Evolutionary conservation across 2,888 invertebrate species (phyloP), one percentile per base, ranked within the genome.

Genomic region (Acanthopleura granulata): DNA sequence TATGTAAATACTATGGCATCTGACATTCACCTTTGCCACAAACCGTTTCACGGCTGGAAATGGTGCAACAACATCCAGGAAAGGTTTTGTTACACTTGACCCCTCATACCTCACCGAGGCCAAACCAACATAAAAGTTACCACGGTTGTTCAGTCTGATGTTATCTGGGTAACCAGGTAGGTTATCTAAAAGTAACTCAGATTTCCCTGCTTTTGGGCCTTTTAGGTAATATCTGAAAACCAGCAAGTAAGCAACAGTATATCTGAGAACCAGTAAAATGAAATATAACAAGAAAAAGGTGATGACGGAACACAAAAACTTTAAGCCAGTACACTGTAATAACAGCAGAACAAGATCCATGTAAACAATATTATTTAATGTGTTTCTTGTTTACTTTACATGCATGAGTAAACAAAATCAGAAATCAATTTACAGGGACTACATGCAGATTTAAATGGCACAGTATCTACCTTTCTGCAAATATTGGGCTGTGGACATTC

Each of bases 131-230:
- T 84, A 86, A 76, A 81, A 86, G 69, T 84, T 81, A 1, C 82
- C 82, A 14, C 73, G 71, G 16, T 72, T 72, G 72, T 86, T 85
- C 6, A 78, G 77, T 71, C 85, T 84, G 30, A 87, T 83, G 75
- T 86, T 87, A 79, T 87, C 87, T 18, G 86, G 85, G 73, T 82
- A 87, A 49, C 87, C 87, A 15, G 87, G 86, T n/a, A 87, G 73
- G 72, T 87, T 87, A 70, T 84, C 84, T 14, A 78, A 66, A 69
- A 86, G 78, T 0, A 83, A 72, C n/a, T 85, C 84, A 50, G 76
- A 76, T 14, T 77, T 76, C 25, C 86, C 86, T n/a, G 80, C 78
- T 49, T 79, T 81, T 16, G 79, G 77, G 12, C 86, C 85, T 66
- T 74, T 81, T 22, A 86, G 62, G 75, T 84, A 82, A 74, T 80